These are phyloP conservation scores for Automeris io DNA, from an alignment of 2,888 invertebrate species.

Conservation along the genomic window DNA sequence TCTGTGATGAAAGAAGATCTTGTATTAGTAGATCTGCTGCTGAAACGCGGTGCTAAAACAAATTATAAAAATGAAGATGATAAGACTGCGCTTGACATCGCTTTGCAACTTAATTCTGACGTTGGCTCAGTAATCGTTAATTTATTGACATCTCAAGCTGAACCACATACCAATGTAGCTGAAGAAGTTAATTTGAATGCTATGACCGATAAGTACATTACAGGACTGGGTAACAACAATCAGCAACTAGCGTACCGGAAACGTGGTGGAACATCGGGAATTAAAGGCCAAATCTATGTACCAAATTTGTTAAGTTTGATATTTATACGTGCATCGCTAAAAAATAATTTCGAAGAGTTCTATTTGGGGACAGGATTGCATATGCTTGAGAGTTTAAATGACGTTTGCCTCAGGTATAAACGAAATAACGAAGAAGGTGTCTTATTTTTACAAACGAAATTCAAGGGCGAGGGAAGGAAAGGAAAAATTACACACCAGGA, in stretches of 20 bases:
- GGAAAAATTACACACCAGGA: not conserved
- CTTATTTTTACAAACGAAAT: slow-evolving; percentile 6
- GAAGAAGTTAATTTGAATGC: not conserved
- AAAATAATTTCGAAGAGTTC: slow-evolving; percentile 4
- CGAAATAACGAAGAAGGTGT: not conserved
- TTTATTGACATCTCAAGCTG: not conserved
- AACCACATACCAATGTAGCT: not conserved
- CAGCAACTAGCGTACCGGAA: not conserved
- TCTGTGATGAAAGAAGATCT: slow-evolving; percentile 4
- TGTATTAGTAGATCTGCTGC: not conserved
- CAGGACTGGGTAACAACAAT: not conserved
- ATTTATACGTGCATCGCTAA: not conserved
- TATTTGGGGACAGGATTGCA: slow-evolving; percentile 9
- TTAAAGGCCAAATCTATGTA: slow-evolving; percentile 10
- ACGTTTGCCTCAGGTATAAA: slow-evolving; percentile 8
- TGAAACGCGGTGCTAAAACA: slow-evolving; percentile 1
- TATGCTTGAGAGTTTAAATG: slow-evolving; percentile 8
- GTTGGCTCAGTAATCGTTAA: not conserved
- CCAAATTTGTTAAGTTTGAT: slow-evolving; percentile 7
- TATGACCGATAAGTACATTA: not conserved
- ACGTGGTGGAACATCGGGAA: not conserved
- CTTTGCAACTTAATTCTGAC: slow-evolving; percentile 3
- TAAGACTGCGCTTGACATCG: slow-evolving; percentile 4
- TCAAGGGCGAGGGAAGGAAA: slow-evolving; percentile 2
- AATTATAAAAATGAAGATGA: not conserved